phyloP scores from a whole-genome alignment of 2,888 invertebrate species.

The Conistra vaccinii region DNA sequence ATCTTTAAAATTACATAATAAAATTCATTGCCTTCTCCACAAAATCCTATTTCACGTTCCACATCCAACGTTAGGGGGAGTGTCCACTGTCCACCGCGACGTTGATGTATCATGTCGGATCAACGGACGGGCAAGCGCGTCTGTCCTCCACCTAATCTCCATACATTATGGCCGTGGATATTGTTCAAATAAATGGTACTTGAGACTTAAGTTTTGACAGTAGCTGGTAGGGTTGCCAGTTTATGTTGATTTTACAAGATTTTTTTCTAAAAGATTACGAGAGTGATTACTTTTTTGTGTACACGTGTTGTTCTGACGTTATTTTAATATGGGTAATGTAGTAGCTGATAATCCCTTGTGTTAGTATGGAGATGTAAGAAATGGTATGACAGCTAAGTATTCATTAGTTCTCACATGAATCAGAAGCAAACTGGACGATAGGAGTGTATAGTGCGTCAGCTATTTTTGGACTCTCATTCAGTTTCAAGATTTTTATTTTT shows the following conservation, averaged over 20 bases:
- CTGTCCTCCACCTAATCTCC: constrained; percentile 90
- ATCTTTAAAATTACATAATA: background rate
- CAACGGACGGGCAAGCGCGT: constrained; percentile 84
- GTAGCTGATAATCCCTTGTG: background rate
- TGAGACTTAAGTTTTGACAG: constrained; percentile 86
- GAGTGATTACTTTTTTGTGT: background rate
- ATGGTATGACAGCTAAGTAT: background rate
- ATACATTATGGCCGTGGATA: constrained; percentile 88
- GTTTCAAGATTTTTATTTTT: too few relatives aligned
- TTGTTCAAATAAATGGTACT: constrained; percentile 89
- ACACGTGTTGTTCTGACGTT: constrained; percentile 19
- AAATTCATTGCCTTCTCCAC: constrained; percentile 67
- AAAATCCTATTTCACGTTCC: constrained; percentile 35
- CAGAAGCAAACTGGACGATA: background rate
- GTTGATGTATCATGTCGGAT: constrained; percentile 91
- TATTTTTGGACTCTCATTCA: too few relatives aligned
- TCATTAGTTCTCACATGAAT: background rate
- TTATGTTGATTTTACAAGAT: constrained; percentile 29
- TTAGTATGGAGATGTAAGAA: background rate
- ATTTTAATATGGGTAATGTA: background rate
- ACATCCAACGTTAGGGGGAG: constrained; percentile 78
- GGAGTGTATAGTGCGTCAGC: too few relatives aligned
- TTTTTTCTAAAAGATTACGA: constrained; percentile 5
- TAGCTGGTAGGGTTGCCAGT: constrained; percentile 66
- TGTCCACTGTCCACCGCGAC: constrained; percentile 87